These are phyloP conservation scores for Atta colombica DNA, from an alignment of 1,140 invertebrate species.

Conservation along the genomic window DNA sequence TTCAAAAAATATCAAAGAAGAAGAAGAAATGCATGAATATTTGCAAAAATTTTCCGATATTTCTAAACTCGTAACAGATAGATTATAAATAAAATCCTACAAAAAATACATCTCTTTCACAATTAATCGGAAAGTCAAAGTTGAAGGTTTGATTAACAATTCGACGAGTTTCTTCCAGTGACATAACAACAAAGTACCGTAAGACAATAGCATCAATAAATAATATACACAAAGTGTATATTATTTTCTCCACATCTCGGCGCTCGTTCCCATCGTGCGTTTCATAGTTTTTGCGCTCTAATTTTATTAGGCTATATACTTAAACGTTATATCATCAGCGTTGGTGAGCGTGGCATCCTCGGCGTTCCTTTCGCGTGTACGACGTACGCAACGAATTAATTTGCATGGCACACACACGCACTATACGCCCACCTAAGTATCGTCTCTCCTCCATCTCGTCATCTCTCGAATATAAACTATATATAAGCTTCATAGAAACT, in stretches of 20 bases:
- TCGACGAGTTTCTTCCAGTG: neutral
- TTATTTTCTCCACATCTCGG: slow-evolving; percentile 19
- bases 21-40: neutral
- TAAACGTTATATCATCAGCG: slow-evolving; percentile 51
- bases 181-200: no score
- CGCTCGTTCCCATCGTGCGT: neutral
- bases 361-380: slow-evolving; percentile 18
- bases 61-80: neutral
- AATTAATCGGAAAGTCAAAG: neutral
- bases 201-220: neutral
- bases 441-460: neutral
- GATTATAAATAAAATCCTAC: neutral
- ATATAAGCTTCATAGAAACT: neutral
- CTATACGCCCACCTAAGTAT: neutral
- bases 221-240: neutral
- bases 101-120: neutral
- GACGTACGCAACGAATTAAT: neutral
- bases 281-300: slow-evolving; percentile 1
- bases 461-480: neutral
- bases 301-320: slow-evolving; percentile 23
- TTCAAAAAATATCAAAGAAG: neutral
- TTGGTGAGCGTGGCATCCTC: neutral
- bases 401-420: neutral
- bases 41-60: neutral
- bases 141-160: neutral